Conservation (phyloP, 2,797 vertebrate species). For the Helicolenus hilgendorfi region DNA sequence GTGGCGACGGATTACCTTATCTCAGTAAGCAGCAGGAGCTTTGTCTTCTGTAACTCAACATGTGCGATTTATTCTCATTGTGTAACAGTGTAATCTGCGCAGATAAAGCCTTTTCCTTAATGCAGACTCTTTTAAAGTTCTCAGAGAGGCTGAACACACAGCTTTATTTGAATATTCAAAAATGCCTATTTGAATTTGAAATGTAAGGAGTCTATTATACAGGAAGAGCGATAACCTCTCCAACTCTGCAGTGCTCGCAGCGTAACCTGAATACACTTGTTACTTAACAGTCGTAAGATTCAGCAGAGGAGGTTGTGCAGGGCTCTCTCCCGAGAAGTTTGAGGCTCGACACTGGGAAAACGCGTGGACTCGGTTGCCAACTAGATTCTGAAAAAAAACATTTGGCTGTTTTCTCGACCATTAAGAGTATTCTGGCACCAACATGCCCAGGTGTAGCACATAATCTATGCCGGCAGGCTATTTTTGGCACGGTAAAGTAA, state of each 20-base stretch:
- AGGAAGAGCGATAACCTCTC: slow-evolving; percentile 67
- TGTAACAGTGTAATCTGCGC: slow-evolving; percentile 73
- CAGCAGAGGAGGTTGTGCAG: slow-evolving; percentile 26
- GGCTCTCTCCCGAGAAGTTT: slow-evolving; percentile 27
- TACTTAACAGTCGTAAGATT: slow-evolving; percentile 22
- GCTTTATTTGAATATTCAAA: slow-evolving; percentile 85
- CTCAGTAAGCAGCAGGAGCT: slow-evolving; percentile 78
- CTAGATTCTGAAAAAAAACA: slow-evolving; percentile 25
- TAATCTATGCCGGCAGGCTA: slow-evolving; percentile 45
- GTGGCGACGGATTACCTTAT: slow-evolving; percentile 83
- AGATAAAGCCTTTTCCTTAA: slow-evolving; percentile 71
- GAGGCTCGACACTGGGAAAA: neutral
- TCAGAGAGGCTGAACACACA: slow-evolving; percentile 50
- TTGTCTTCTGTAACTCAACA: slow-evolving; percentile 79
- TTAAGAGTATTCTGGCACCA: slow-evolving; percentile 16
- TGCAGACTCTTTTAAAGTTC: slow-evolving; percentile 71
- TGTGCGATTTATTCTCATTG: slow-evolving; percentile 81
- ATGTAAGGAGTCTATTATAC: slow-evolving; percentile 69
- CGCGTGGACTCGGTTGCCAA: neutral
- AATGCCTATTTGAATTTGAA: slow-evolving; percentile 75
- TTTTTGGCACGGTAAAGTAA: slow-evolving; percentile 46
- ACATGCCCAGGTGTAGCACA: slow-evolving; percentile 24
- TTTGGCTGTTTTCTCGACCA: slow-evolving; percentile 25
- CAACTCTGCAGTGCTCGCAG: slow-evolving; percentile 25
- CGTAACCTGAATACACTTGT: slow-evolving; percentile 45